phyloP scores from a whole-genome alignment of 2,113 vertebrate genomes.

The Porphyrio hochstetteri region DNA sequence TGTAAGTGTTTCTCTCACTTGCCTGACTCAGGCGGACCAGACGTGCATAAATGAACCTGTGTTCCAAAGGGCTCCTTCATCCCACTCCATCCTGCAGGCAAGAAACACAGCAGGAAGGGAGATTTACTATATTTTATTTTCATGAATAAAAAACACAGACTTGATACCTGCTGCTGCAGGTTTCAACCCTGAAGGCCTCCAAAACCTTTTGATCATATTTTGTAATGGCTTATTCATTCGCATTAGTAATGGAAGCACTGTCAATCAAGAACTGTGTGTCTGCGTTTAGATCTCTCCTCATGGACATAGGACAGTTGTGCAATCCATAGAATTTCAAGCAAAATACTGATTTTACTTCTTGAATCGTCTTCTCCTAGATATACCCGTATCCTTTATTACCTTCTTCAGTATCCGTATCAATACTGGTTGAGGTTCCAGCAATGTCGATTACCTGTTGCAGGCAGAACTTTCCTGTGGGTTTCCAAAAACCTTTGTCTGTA shows the following conservation, averaged over 20 bases:
- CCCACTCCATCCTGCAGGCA: conserved; percentile 14
- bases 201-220: background rate
- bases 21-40: background rate
- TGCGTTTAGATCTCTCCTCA: background rate
- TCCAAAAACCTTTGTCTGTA: background rate
- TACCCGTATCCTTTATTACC: background rate
- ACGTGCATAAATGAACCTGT: background rate
- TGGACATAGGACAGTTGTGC: background rate
- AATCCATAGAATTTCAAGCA: background rate
- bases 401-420: background rate
- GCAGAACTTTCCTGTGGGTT: background rate
- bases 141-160: background rate
- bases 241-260: background rate
- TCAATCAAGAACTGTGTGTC: background rate
- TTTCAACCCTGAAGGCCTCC: background rate
- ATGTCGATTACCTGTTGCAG: background rate
- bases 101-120: conserved; percentile 25
- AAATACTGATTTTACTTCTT: background rate
- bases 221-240: background rate
- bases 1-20: conserved; percentile 17
- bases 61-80: conserved; percentile 41
- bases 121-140: conserved; percentile 23
- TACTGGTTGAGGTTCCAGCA: rapidly evolving
- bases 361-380: background rate
- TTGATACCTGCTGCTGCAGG: background rate